Evolutionary conservation across 2,888 invertebrate genomes (phyloP), one percentile per base, ranked within the genome.

Genomic region (Allygus modestus): DNA sequence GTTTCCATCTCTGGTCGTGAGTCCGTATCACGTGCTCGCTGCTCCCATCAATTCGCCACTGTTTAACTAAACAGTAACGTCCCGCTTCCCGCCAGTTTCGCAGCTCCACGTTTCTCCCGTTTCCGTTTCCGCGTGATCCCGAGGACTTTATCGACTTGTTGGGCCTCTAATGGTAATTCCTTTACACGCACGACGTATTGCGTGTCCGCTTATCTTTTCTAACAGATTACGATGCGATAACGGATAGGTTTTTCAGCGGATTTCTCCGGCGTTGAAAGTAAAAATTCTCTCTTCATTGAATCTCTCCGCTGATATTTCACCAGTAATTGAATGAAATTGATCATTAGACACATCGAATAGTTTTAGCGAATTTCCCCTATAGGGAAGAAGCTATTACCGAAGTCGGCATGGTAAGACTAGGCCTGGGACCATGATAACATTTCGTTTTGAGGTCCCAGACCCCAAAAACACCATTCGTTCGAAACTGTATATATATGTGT

Each of bases 51-150:
- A 23, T 73, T 20, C 43, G 43, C 73, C 73, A 73, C 73, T 73
- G 73, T 73, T 73, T 73, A 73, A 20, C 23, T n/a, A 73, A 73
- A 73, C 73, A 73, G 73, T 41, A 43, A 20, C 73, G 37, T 41
- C 31, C 65, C 43, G 41, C 4, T 41, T 73, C 37, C 73, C 73
- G 43, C 73, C 73, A 26, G 28, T 37, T 58, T 58, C 58, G 58
- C 58, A 23, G 65, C 28, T 20, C 23, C 37, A 41, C 28, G 26
- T 41, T 73, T 73, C 69, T 69, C 69, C 31, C 37, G 69, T 69
- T 69, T 69, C 69, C 37, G 31, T 69, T 69, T 69, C 69, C 37
- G 31, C 69, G 69, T 69, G 31, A 69, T 28, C 54, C 54, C 54
- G 31, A 2, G 31, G 5, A 1, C 69, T 69, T 31, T 65, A 15